phyloP scores from a whole-genome alignment of 2,797 vertebrate genomes.

The Gymnocypris eckloni region DNA sequence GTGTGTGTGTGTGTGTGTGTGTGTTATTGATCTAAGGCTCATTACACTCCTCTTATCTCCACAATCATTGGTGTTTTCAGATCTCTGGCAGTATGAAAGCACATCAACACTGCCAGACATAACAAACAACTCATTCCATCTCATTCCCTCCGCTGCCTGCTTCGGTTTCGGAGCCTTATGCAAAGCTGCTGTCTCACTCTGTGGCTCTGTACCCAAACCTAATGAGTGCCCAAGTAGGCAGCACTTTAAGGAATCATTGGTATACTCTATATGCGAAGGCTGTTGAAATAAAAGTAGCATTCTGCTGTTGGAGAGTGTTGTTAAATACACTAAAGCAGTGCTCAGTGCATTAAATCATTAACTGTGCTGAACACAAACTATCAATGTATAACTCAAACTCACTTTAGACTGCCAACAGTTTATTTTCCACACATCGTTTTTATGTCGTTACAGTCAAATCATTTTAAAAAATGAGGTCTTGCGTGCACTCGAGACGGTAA shows the following conservation, averaged over 20 bases:
- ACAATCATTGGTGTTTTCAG: slow-evolving; percentile 44
- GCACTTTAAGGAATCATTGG: background rate
- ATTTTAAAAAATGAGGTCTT: too few relatives aligned
- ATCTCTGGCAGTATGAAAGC: slow-evolving; percentile 24
- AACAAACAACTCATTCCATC: slow-evolving; percentile 49
- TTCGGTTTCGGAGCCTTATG: slow-evolving; percentile 7
- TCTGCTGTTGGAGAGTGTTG: too few relatives aligned
- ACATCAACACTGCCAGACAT: slow-evolving; percentile 46
- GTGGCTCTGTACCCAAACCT: background rate
- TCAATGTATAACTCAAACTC: too few relatives aligned
- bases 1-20: slow-evolving; percentile 6
- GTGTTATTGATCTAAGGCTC: slow-evolving; percentile 47
- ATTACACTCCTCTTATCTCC: slow-evolving; percentile 56
- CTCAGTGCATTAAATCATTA: too few relatives aligned
- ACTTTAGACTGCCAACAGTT: too few relatives aligned
- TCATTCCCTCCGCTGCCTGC: background rate
- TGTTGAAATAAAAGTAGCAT: background rate
- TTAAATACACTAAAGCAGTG: too few relatives aligned
- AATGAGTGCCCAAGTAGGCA: background rate
- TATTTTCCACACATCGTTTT: too few relatives aligned
- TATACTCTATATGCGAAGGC: background rate
- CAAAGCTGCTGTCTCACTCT: slow-evolving; percentile 16
- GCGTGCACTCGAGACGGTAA: too few relatives aligned
- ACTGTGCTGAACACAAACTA: too few relatives aligned
- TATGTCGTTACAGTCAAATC: too few relatives aligned